phyloP scores from a whole-genome alignment of 2,888 invertebrate genomes.

The Deroplatys truncata region DNA sequence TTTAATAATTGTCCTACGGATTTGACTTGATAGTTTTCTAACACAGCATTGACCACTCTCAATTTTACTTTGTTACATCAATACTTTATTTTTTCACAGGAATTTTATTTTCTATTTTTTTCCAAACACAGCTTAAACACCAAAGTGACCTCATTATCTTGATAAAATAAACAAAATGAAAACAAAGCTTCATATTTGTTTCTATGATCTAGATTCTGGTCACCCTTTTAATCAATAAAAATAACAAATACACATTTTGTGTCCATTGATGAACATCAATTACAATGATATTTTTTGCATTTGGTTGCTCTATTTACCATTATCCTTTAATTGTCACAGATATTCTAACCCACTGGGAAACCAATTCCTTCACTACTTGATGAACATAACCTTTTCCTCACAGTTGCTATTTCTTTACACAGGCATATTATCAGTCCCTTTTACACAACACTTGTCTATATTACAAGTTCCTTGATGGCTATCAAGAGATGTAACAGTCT shows the following conservation, averaged over 20 bases:
- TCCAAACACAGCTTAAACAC: not conserved
- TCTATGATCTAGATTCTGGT: not conserved
- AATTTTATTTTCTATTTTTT: not conserved
- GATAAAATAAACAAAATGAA: not conserved
- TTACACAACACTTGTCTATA: not conserved
- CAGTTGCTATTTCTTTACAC: not conserved
- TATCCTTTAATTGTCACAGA: not conserved
- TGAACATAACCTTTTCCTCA: not conserved
- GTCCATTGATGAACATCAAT: not conserved
- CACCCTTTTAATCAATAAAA: not conserved
- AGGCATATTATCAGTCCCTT: not conserved
- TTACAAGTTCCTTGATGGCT: not conserved
- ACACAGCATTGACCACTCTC: not conserved
- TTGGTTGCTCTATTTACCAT: not conserved
- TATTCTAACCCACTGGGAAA: not conserved
- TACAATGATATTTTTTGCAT: not conserved
- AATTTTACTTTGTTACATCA: not conserved
- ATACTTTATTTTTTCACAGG: not conserved
- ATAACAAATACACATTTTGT: not conserved
- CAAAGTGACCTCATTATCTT: not conserved
- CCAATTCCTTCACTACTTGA: not conserved
- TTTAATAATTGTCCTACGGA: not conserved
- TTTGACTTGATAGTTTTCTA: not conserved
- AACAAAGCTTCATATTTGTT: not conserved
- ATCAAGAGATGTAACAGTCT: not conserved